Conservation (phyloP, 1,140 invertebrate species). For the Macrocentrus cingulum region DNA sequence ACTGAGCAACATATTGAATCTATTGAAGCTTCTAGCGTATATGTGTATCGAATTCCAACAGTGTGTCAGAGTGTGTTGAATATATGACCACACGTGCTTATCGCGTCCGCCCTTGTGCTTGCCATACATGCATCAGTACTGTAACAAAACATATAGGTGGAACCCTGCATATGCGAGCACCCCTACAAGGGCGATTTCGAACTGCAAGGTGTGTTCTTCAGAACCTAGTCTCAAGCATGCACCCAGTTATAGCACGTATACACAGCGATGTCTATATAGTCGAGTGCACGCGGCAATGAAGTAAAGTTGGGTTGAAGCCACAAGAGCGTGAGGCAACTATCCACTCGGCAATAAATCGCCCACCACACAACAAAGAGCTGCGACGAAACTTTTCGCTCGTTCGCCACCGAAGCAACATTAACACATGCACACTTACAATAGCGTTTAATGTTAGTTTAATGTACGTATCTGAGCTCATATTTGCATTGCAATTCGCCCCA, state of each 20-base stretch:
- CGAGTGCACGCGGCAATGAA: conserved; percentile 1
- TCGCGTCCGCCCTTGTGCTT: conserved; percentile 13
- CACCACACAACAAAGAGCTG: neutral
- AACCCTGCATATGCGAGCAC: neutral
- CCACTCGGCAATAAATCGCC: conserved; percentile 7
- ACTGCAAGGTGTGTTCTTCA: neutral
- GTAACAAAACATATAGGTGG: neutral
- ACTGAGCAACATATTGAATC: no score
- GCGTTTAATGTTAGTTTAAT: no score
- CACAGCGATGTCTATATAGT: no score
- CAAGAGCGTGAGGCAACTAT: conserved; percentile 4
- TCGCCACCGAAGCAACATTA: no score
- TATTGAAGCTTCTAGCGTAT: no score
- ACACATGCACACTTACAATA: no score
- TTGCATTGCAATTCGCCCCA: no score
- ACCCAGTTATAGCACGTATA: no score
- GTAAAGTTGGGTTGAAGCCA: conserved; percentile 7
- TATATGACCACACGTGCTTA: conserved; percentile 23
- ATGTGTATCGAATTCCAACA: conserved; percentile 24
- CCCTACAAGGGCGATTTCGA: no score
- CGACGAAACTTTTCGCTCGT: no score
- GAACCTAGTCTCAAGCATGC: neutral
- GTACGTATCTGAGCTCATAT: no score
- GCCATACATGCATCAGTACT: neutral
- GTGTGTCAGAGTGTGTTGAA: conserved; percentile 14